Conservation (phyloP, 2,797 vertebrate species). For the Selene dorsalis region DNA sequence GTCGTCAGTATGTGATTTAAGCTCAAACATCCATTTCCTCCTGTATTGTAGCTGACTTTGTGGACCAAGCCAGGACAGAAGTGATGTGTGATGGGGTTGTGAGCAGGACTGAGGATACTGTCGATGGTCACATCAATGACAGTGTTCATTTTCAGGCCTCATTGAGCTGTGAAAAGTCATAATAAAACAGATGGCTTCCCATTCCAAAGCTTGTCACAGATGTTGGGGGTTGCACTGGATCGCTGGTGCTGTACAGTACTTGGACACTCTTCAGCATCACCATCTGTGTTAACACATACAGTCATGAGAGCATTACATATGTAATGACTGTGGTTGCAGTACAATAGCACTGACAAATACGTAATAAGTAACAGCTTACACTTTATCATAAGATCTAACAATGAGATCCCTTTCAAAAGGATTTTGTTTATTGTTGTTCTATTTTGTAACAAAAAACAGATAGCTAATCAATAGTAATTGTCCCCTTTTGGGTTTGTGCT, state of each 20-base stretch:
- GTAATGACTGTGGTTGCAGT: constrained; percentile 24
- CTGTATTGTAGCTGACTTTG: constrained; percentile 57
- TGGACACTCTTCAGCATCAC: constrained; percentile 38
- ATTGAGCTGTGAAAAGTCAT: constrained; percentile 74
- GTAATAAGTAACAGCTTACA: no score
- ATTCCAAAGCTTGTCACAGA: constrained; percentile 63
- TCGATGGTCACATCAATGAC: constrained; percentile 57
- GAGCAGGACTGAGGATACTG: constrained; percentile 40
- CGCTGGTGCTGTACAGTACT: constrained; percentile 58
- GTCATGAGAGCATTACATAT: constrained; percentile 33
- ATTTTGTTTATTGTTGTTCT: background rate
- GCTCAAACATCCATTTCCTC: constrained; percentile 51
- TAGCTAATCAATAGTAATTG: constrained; percentile 8
- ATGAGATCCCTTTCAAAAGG: background rate
- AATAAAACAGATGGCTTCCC: constrained; percentile 78
- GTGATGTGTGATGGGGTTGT: constrained; percentile 35
- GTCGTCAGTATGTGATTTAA: constrained; percentile 75
- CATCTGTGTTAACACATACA: constrained; percentile 45
- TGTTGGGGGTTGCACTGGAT: constrained; percentile 67
- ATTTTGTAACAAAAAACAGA: background rate
- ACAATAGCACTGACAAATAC: constrained; percentile 29
- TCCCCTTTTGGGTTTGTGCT: constrained; percentile 38
- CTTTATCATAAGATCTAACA: no score
- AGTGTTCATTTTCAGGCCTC: constrained; percentile 75
- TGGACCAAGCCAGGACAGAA: constrained; percentile 39